Base-by-base conservation (phyloP, 2,113 vertebrate species). In the Chitala chitala region DNA sequence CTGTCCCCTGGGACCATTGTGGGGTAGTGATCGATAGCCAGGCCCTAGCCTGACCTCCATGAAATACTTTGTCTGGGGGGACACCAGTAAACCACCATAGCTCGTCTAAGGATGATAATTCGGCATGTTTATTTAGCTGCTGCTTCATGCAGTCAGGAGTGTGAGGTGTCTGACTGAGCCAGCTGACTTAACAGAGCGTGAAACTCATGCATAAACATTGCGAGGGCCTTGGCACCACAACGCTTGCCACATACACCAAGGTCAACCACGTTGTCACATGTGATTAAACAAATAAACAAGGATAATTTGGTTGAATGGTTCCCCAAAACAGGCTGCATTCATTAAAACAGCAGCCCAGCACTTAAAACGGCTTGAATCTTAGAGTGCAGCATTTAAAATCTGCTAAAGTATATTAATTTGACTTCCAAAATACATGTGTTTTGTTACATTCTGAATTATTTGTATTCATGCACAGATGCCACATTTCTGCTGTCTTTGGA, bases 141-240 rank as follows among this genome's bases (percentile, higher is more conserved):
- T 44, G 70, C 31, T 72, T n/a, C 13, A 50, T 26, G 54, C 54
- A 6, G 4, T 68, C 17, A 4, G 53, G 13, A 29, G 46, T 9
- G 40, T 29, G 33, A 15, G 15, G 46, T 6, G n/a, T 22, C 26
- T 10, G 26, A 54, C n/a, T 55, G 33, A 36, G 59, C 5, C 31
- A 1, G 8, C 13, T 17, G 54, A n/a, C 51, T 58, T 46, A 59
- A 48, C 54, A 6, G 38, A 59, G 6, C 54, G 24, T 59, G 70
- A 72, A 44, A 46, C 13, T 15, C 53, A 44, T 72, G 29, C 38
- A 44, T 72, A 56, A 72, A 42, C 54, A 72, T n/a, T 15, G 66
- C 13, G 7, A 15, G 33, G 7, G 17, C 40, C 22, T 58, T 9
- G 42, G 64, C 24, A 1, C 5, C 12, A 15, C 3, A 24, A 26